phyloP scores from a whole-genome alignment of 2,797 vertebrate species.

The Gymnopithys bicolor region DNA sequence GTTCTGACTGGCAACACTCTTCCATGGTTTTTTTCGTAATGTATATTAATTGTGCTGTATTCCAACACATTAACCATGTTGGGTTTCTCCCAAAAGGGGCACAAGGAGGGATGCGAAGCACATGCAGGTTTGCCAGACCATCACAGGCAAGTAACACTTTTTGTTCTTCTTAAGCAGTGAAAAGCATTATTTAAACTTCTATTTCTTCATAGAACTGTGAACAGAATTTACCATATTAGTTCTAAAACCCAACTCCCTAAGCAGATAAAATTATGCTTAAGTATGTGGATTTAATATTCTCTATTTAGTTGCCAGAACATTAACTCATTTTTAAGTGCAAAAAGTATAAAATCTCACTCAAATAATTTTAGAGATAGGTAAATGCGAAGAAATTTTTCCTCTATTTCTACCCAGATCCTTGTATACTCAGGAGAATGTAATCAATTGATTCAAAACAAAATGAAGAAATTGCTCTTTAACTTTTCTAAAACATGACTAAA shows the following conservation, averaged over 20 bases:
- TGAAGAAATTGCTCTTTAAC: background rate
- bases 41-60: background rate
- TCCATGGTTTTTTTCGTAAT: background rate
- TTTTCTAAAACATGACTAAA: background rate
- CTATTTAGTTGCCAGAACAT: background rate
- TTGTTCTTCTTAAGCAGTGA: background rate
- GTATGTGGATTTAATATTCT: background rate
- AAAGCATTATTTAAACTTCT: background rate
- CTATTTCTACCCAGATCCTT: background rate
- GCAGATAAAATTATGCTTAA: conserved; percentile 6
- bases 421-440: background rate
- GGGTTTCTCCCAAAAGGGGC: background rate
- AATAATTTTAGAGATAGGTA: background rate
- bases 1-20: background rate
- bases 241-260: background rate
- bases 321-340: background rate
- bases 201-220: background rate
- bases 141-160: background rate
- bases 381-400: background rate
- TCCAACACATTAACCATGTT: background rate
- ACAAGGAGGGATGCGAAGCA: background rate
- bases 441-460: background rate
- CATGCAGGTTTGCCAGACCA: background rate
- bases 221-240: background rate
- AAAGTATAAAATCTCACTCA: background rate